Base-by-base conservation (phyloP, 2,888 invertebrate species). In the Erebia aethiops region DNA sequence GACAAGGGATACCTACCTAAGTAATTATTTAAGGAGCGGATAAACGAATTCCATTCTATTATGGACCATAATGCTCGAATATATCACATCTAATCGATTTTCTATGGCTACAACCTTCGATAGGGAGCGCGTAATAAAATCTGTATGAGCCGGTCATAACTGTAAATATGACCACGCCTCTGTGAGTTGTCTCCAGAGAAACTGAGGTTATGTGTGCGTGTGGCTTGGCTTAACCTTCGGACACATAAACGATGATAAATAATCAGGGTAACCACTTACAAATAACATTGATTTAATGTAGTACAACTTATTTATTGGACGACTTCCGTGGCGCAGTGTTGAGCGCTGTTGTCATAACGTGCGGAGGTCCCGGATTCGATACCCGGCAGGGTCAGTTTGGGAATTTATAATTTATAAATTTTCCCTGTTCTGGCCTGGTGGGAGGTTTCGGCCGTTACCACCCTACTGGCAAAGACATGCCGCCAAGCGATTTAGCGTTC, bases 141-240 rank as follows among this genome's bases (percentile, higher is more conserved):
- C 73, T 69, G 64, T 70, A 67, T 72, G 73, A 63, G 64, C 61
- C 68, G 74, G 57, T 71, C 65, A 74, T 76, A 77, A 75, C 76
- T 70, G 77, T 77, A 73, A 77, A 77, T 76, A 76, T 72, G 69
- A 74, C 77, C 75, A 77, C 77, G 77, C 76, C 76, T 73, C 70
- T 73, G 51, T 70, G 70, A 73, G 66, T 69, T 71, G 75, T 71
- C 71, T 62, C 70, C 64, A 69, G 75, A 75, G 75, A 72, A 71
- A 72, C 67, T 61, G 73, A 72, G 71, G 56, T 65, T 68, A 58
- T 67, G 67, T 65, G 67, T 70, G 69, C 75, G 70, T 70, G 70
- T 63, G 66, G 60, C 64, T 72, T 70, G 52, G 35, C 63, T 75
- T 72, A 76, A 72, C 62, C 72, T 21, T 46, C 18, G 74, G 58